Percentiles rank a stretch among this genome's conserved stretches.
Evolutionary conservation across 1,140 invertebrate species (phyloP).

Genomic region (Theocolax elegans): DNA sequence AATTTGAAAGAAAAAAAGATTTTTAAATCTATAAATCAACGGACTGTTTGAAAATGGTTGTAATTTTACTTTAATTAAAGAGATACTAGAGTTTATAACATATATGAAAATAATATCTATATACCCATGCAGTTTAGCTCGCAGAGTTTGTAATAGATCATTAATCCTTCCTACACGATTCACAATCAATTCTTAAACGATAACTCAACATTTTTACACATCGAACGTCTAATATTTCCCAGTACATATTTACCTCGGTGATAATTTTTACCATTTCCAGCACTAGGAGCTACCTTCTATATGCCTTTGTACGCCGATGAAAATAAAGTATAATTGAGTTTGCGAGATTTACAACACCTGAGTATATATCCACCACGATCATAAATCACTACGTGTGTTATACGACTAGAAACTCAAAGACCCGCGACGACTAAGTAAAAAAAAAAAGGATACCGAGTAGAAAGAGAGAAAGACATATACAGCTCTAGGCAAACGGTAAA

Average conservation of each 20-base stretch:
- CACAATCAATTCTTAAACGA: constrained; percentile 12
- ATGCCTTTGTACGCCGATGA: constrained; percentile 14
- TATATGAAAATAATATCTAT: too few species aligned
- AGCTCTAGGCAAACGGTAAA: neutral
- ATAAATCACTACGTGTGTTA: constrained; percentile 31
- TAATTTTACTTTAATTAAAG: too few species aligned
- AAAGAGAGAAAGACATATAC: neutral
- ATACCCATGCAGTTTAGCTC: too few species aligned
- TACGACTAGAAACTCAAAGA: constrained; percentile 29
- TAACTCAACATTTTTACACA: constrained; percentile 11
- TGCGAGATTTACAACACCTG: constrained; percentile 36
- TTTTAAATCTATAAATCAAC: too few species aligned
- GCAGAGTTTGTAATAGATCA: too few species aligned
- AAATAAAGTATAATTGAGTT: constrained; percentile 42
- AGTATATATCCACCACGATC: neutral
- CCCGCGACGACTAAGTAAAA: neutral
- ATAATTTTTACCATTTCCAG: constrained; percentile 18
- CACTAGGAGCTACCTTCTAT: neutral
- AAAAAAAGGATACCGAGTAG: neutral
- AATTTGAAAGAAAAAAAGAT: too few species aligned
- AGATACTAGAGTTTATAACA: too few species aligned
- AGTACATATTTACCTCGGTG: neutral
- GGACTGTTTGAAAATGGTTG: too few species aligned
- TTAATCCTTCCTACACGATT: too few species aligned
- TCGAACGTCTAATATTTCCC: neutral